Conservation (phyloP, 1,140 invertebrate genomes). For the Trichonephila clavata region DNA sequence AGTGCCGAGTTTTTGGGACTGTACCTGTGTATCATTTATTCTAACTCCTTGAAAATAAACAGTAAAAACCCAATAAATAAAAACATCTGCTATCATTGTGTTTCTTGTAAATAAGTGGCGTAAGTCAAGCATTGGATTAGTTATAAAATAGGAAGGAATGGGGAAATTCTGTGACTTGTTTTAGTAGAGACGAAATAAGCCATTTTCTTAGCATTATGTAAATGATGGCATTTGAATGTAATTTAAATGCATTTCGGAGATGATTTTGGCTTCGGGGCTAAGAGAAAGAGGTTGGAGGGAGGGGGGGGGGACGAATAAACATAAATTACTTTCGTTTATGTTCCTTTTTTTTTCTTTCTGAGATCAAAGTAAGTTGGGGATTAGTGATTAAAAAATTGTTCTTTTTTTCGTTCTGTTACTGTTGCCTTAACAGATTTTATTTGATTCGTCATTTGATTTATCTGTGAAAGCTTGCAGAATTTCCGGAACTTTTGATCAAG, state of each 20-base stretch:
- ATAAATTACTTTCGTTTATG: neutral
- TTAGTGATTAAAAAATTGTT: neutral
- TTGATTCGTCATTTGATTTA: neutral
- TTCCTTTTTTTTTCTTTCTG: neutral
- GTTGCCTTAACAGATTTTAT: neutral
- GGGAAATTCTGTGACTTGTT: neutral
- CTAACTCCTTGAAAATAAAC: too few species aligned
- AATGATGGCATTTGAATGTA: neutral
- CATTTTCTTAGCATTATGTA: constrained; percentile 8
- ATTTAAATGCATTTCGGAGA: neutral
- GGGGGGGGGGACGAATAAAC: neutral
- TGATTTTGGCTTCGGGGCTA: neutral
- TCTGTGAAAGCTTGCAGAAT: neutral
- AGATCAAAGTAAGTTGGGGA: neutral
- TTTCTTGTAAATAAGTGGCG: neutral
- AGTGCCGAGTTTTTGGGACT: too few species aligned
- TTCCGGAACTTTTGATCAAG: neutral
- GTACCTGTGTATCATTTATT: too few species aligned
- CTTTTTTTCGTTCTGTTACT: neutral
- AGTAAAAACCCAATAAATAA: too few species aligned
- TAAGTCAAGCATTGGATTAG: neutral
- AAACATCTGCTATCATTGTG: neutral
- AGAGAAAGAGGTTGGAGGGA: neutral
- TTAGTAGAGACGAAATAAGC: neutral
- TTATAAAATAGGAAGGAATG: neutral